Base-by-base conservation (phyloP, 1,140 invertebrate species). In the Vollenhovia emeryi region DNA sequence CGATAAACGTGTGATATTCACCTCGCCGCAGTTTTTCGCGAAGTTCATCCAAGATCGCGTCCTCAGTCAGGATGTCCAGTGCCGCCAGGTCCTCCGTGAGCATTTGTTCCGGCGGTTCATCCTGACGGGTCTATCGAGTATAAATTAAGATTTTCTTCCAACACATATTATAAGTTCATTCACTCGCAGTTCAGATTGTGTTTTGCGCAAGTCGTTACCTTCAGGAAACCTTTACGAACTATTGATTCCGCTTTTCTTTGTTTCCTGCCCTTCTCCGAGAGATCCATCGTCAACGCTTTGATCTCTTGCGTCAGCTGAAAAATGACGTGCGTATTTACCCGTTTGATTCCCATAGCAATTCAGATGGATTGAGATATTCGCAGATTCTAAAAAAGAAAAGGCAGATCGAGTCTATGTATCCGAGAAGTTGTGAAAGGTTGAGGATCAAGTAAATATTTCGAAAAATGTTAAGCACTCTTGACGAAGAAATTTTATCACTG, bases 51-150 rank as follows among this genome's bases (percentile, higher is more conserved):
- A 98, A 93, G n/a, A 99, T 96, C 5, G 95, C 95, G 59, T 98
- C 97, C 93, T 99, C 98, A 43, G 96, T 97, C 5, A 98, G 95
- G 52, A 95, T 94, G 84, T 98, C 97, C 36, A 99, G 94, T 0
- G 97, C 97, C 0, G 98, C 98, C 69, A 99, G 95, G 95, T 99
- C 98, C 95, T 99, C 98, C 0, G 96, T 96, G 85, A 97, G 96
- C 96, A 98, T 97, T 1, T 95, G 95, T 90, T 98, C 97, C 0
- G 96, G 95, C 7, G 92, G 86, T 52, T 92, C 83, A 2, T 91
- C 91, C 79, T 94, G 93, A 66, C 64, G 79, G 59, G 62, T 83
- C 88, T 91, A 9, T 55, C 15, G 36, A 78, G 33, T n/a, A n/a
- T n/a, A 33, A 48, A 71, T 75, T 43, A 13, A 59, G 11, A 66